phyloP scores from a whole-genome alignment of 1,140 invertebrate genomes.

The Drosophila nebulosa region DNA sequence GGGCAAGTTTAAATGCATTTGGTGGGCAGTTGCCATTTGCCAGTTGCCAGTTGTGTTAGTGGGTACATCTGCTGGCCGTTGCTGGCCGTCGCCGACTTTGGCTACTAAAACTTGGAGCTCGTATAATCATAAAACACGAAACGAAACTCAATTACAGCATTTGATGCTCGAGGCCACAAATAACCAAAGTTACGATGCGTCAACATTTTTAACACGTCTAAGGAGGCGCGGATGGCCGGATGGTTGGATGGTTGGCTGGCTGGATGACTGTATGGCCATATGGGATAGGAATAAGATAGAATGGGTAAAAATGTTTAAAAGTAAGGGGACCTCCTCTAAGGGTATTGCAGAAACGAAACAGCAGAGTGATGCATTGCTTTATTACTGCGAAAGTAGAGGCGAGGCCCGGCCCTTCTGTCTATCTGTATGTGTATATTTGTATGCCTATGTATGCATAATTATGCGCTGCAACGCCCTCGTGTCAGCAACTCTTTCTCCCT shows the following conservation, averaged over 20 bases:
- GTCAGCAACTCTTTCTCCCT: not conserved
- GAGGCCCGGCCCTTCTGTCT: slow-evolving; percentile 1
- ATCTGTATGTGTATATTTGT: not conserved
- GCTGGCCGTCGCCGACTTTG: not conserved
- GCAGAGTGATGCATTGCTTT: slow-evolving; percentile 72
- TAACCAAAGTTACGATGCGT: slow-evolving; percentile 76
- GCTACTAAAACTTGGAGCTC: slow-evolving; percentile 43
- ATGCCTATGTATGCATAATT: slow-evolving; percentile 62
- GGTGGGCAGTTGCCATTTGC: not conserved
- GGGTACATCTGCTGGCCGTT: not conserved
- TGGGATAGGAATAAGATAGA: too few relatives aligned
- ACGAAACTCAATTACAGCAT: slow-evolving; percentile 79
- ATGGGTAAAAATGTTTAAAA: not conserved
- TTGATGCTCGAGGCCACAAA: slow-evolving; percentile 78
- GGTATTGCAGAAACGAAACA: slow-evolving; percentile 14
- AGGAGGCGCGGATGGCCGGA: not conserved
- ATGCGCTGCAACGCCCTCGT: slow-evolving; percentile 72
- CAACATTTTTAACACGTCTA: slow-evolving; percentile 60
- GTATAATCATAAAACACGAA: slow-evolving; percentile 74
- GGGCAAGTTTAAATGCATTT: not conserved
- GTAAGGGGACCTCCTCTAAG: not conserved
- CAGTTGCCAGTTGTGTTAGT: too few relatives aligned
- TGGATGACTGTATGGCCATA: not conserved
- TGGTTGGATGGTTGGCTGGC: not conserved
- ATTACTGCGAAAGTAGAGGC: slow-evolving; percentile 60